These are phyloP conservation scores for Epinotia nisella DNA, from an alignment of 2,888 invertebrate species.

Conservation along the genomic window DNA sequence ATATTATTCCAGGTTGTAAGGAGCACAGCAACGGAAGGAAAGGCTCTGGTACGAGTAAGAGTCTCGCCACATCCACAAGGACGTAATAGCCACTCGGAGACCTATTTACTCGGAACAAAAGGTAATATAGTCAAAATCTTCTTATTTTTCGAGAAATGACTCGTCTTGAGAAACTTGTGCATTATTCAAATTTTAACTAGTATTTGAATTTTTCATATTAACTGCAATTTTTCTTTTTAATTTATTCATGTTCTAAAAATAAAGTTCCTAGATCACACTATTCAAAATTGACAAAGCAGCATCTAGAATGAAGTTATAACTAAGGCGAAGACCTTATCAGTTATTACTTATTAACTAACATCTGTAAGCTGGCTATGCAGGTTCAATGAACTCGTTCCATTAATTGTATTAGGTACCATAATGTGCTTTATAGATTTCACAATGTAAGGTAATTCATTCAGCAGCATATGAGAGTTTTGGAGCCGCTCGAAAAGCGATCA, in stretches of 20 bases:
- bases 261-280: no score
- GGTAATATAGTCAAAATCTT: slow-evolving; percentile 26
- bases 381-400: background rate
- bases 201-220: no score
- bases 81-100: slow-evolving; percentile 63
- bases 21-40: slow-evolving; percentile 23
- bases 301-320: no score
- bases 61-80: slow-evolving; percentile 48
- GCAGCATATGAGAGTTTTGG: slow-evolving; percentile 27
- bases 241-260: no score
- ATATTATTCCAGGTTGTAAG: slow-evolving; percentile 2
- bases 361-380: background rate
- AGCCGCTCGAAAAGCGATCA: slow-evolving; percentile 43
- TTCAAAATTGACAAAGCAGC: no score
- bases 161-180: background rate
- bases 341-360: background rate
- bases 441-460: slow-evolving; percentile 17
- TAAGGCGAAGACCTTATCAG: background rate
- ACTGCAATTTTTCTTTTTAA: no score
- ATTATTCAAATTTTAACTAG: background rate
- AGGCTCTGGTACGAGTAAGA: slow-evolving; percentile 30
- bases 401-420: background rate
- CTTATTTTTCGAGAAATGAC: background rate
- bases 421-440: background rate
- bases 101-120: slow-evolving; percentile 52